Conservation (phyloP, 1,140 invertebrate species). For the Telenomus remus region DNA sequence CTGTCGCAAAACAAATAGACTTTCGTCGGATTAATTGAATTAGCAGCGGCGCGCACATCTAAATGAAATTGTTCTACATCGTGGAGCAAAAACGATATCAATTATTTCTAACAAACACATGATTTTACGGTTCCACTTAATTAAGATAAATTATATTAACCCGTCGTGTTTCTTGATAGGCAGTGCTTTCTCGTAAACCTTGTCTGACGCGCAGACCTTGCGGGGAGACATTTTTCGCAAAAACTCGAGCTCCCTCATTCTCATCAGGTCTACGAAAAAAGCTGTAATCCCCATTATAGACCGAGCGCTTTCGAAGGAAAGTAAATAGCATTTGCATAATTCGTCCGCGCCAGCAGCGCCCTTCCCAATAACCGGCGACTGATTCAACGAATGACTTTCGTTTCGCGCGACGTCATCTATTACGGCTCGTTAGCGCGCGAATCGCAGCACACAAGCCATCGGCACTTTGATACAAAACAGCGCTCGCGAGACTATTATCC, state of each 20-base stretch:
- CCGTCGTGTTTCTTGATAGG: not conserved
- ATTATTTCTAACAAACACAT: too few species aligned
- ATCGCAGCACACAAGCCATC: constrained; percentile 18
- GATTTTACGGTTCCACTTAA: too few species aligned
- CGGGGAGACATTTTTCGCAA: not conserved
- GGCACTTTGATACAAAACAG: constrained; percentile 20
- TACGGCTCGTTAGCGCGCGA: constrained; percentile 14
- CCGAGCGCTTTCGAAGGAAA: constrained; percentile 40
- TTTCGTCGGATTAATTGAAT: too few species aligned
- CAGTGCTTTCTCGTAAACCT: too few species aligned
- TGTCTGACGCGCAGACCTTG: not conserved
- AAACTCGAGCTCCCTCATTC: constrained; percentile 15
- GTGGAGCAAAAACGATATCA: too few species aligned
- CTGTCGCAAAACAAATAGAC: too few species aligned
- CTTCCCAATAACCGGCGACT: constrained; percentile 13
- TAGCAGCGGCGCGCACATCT: too few species aligned
- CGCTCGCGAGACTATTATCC: constrained; percentile 11
- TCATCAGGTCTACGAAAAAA: constrained; percentile 42
- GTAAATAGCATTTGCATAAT: constrained; percentile 58
- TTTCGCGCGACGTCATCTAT: constrained; percentile 21
- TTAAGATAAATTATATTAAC: too few species aligned
- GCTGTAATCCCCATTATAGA: constrained; percentile 47
- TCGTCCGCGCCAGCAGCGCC: constrained; percentile 8
- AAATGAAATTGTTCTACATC: too few species aligned
- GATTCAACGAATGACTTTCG: constrained; percentile 47